phyloP scores from a whole-genome alignment of 2,113 vertebrate genomes.

The Tricholaema leucomelas region DNA sequence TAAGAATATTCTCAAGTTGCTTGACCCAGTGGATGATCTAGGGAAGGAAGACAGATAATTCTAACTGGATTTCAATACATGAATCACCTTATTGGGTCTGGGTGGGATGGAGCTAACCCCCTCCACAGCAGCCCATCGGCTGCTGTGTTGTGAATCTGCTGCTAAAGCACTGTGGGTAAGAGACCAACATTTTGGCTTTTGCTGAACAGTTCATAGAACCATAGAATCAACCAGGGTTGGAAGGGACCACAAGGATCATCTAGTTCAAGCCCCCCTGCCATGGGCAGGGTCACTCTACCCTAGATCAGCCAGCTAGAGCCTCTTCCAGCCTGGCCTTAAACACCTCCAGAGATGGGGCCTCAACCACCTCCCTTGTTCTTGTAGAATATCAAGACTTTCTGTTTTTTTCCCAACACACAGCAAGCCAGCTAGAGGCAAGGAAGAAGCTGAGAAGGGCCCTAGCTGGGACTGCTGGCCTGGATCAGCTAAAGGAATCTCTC shows the following conservation, averaged over 20 bases:
- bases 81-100: neutral
- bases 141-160: neutral
- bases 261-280: no score
- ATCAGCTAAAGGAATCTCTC: neutral
- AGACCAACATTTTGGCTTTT: neutral
- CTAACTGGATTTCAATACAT: neutral
- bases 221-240: no score
- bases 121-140: neutral
- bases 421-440: neutral
- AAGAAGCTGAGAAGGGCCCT: rapidly evolving
- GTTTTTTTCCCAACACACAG: neutral
- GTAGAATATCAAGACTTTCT: neutral
- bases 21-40: neutral
- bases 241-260: no score
- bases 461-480: neutral
- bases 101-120: neutral
- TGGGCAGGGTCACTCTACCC: no score
- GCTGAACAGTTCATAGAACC: no score
- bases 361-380: no score
- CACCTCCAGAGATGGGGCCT: no score
- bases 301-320: no score
- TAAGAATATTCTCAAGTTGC: neutral
- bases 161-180: neutral
- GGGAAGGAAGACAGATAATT: neutral
- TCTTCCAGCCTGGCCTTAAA: no score